Conservation (phyloP, 1,140 invertebrate genomes). For the Halotydeus destructor region DNA sequence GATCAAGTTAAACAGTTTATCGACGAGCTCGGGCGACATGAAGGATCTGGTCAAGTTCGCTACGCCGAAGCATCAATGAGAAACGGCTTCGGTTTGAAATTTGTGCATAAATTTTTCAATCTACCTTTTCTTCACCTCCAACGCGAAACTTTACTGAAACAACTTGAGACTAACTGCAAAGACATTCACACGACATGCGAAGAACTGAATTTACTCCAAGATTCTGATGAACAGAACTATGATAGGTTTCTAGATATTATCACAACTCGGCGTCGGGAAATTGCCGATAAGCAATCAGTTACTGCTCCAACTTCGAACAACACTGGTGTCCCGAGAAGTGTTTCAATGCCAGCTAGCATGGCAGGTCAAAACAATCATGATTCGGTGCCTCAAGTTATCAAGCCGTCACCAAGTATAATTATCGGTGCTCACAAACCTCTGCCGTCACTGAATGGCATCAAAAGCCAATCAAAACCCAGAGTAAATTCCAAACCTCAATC, state of each 20-base stretch:
- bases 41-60: slow-evolving; percentile 39
- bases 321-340: slow-evolving; percentile 13
- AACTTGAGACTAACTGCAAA: slow-evolving; percentile 62
- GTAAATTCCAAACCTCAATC: neutral
- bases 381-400: neutral
- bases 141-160: slow-evolving; percentile 58
- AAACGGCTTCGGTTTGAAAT: slow-evolving; percentile 82
- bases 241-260: slow-evolving; percentile 52
- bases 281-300: slow-evolving; percentile 34
- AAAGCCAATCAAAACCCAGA: neutral
- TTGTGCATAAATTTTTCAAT: slow-evolving; percentile 89
- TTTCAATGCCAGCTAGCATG: slow-evolving; percentile 10
- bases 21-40: slow-evolving; percentile 31
- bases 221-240: slow-evolving; percentile 77
- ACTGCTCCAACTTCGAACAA: slow-evolving; percentile 12
- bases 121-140: slow-evolving; percentile 82
- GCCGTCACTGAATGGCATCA: neutral
- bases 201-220: slow-evolving; percentile 58
- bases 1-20: slow-evolving; percentile 47
- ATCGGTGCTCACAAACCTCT: slow-evolving; percentile 14
- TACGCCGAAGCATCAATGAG: slow-evolving; percentile 87
- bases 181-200: slow-evolving; percentile 59
- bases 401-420: slow-evolving; percentile 13
- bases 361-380: neutral
- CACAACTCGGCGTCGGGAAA: slow-evolving; percentile 42